Conservation (phyloP, 1,140 invertebrate species). For the Coelopa frigida region DNA sequence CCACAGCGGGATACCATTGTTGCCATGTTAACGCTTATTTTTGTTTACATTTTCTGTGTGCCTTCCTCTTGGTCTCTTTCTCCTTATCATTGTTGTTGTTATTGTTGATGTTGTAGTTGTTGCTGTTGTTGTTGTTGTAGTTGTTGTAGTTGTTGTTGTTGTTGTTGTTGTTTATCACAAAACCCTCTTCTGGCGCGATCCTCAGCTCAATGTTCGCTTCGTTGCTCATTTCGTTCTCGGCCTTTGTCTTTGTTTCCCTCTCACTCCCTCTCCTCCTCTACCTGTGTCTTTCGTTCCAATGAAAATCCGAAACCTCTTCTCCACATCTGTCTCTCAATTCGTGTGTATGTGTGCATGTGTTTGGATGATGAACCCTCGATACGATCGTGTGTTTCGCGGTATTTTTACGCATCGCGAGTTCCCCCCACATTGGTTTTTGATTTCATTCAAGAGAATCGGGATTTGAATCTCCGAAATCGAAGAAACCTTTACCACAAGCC, state of each 20-base stretch:
- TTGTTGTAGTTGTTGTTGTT: neutral
- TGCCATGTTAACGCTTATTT: constrained; percentile 44
- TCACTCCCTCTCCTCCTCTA: neutral
- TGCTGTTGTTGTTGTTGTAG: constrained; percentile 7
- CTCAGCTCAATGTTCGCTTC: neutral
- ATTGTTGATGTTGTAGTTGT: constrained; percentile 4
- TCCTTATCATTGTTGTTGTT: constrained; percentile 1
- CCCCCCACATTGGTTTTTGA: constrained; percentile 25
- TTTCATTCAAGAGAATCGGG: constrained; percentile 42
- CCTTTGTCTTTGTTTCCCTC: neutral
- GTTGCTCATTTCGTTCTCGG: neutral
- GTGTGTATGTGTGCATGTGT: neutral
- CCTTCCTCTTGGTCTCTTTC: neutral
- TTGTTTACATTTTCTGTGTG: constrained; percentile 12
- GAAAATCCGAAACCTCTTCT: no score
- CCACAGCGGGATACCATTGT: constrained; percentile 42
- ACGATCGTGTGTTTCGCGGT: constrained; percentile 37
- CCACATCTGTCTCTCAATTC: neutral
- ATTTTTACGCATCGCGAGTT: constrained; percentile 40
- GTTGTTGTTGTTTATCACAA: no score
- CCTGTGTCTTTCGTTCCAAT: no score
- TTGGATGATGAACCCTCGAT: neutral
- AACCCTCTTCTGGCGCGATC: no score
- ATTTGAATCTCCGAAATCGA: no score
- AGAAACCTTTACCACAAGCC: no score